These are phyloP conservation scores for Tolypeutes matacus DNA, from an alignment of 2,797 vertebrate genomes.

Conservation along the genomic window DNA sequence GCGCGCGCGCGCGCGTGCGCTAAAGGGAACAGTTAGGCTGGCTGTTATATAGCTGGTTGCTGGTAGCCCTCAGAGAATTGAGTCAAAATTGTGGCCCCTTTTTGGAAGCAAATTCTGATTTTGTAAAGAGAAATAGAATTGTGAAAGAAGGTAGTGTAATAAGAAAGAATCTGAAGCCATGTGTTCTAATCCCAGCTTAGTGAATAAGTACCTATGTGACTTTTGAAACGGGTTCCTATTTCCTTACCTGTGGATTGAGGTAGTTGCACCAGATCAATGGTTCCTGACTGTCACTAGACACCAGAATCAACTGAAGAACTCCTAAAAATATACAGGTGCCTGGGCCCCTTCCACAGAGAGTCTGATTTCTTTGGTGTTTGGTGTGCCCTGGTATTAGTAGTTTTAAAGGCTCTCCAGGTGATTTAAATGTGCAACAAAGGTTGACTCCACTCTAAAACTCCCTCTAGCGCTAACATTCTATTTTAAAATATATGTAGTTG, in stretches of 20 bases:
- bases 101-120: background rate
- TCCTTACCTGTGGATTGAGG: background rate
- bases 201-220: background rate
- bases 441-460: background rate
- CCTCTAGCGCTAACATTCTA: background rate
- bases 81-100: background rate
- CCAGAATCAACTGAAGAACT: background rate
- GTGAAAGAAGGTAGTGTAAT: background rate
- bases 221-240: background rate
- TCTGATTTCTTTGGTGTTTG: background rate
- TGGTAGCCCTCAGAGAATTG: background rate
- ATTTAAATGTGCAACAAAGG: background rate
- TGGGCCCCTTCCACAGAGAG: background rate
- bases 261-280: background rate
- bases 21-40: background rate
- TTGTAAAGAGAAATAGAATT: background rate
- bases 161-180: background rate
- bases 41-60: background rate
- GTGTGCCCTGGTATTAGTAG: fast-evolving
- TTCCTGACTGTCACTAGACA: background rate
- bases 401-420: background rate
- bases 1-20: too few relatives aligned
- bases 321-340: background rate
- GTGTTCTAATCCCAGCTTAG: background rate
- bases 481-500: background rate